Conservation (phyloP, 2,113 vertebrate species). For the Brachyhypopomus gauderio region DNA sequence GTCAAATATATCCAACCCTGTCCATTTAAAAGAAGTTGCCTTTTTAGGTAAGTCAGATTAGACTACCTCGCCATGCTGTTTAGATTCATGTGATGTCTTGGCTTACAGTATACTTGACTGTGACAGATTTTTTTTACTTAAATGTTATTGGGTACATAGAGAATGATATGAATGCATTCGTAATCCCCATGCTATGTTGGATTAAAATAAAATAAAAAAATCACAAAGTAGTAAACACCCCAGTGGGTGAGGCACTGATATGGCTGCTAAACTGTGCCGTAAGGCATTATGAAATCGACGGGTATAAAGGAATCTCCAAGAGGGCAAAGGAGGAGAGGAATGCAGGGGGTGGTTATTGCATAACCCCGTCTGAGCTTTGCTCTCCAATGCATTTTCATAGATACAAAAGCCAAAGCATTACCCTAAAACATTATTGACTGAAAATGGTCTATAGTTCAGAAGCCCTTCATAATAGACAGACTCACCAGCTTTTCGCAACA, state of each 20-base stretch:
- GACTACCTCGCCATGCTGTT: not conserved
- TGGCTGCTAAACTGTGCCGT: conserved; percentile 13
- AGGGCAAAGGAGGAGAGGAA: conserved; percentile 27
- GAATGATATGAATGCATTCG: not conserved
- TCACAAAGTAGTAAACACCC: conserved; percentile 27
- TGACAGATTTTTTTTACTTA: not conserved
- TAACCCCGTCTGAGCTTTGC: conserved; percentile 10
- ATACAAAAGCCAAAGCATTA: not conserved
- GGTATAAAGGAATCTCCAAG: conserved; percentile 16
- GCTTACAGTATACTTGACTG: not conserved
- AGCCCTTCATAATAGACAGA: not conserved
- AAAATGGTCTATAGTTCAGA: too few relatives aligned
- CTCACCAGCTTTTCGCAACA: not conserved
- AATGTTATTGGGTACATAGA: conserved; percentile 4
- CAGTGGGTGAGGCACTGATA: conserved; percentile 7
- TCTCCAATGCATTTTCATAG: conserved; percentile 22
- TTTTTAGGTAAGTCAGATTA: not conserved
- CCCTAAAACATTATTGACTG: not conserved
- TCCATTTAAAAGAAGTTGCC: conserved; percentile 26
- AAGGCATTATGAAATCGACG: conserved; percentile 39
- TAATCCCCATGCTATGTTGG: too few relatives aligned
- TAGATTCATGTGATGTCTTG: conserved; percentile 11
- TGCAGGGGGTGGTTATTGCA: conserved; percentile 19
- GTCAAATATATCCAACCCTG: conserved; percentile 6
- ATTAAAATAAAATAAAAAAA: not conserved